These are phyloP conservation scores for Podilymbus podiceps DNA, from an alignment of 2,113 vertebrate species.

Conservation along the genomic window DNA sequence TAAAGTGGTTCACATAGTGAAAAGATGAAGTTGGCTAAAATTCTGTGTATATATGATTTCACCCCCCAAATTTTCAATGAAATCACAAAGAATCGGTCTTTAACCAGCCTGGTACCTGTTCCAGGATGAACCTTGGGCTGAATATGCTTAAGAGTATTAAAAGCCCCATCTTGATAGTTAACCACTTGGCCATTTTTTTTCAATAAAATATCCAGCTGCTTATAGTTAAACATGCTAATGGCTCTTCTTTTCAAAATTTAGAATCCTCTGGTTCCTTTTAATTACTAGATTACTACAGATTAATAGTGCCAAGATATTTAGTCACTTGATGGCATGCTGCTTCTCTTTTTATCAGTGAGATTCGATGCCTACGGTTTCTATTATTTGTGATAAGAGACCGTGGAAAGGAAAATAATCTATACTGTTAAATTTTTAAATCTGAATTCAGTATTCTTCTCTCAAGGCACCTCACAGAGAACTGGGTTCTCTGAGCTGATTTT, in stretches of 20 bases:
- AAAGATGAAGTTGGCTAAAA: background rate
- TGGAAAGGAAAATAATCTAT: background rate
- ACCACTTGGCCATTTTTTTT: background rate
- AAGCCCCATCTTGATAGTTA: background rate
- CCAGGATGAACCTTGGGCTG: background rate
- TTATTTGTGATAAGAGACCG: background rate
- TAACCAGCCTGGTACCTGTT: background rate
- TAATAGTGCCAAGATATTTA: background rate
- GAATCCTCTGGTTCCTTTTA: conserved; percentile 9
- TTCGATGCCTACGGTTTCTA: background rate
- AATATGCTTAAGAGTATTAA: background rate
- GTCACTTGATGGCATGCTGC: background rate
- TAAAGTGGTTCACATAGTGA: background rate
- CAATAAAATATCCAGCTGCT: background rate
- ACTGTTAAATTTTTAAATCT: background rate
- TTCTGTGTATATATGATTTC: background rate
- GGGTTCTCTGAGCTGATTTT: background rate
- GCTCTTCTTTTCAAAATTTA: background rate
- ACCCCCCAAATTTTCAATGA: background rate
- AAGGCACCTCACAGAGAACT: background rate
- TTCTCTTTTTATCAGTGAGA: conserved; percentile 22
- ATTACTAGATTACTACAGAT: background rate
- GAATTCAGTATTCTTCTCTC: background rate
- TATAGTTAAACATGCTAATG: background rate
- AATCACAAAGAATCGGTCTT: background rate